Evolutionary conservation across 2,113 vertebrate species (phyloP).

Genomic region (Circaetus cinerascens): DNA sequence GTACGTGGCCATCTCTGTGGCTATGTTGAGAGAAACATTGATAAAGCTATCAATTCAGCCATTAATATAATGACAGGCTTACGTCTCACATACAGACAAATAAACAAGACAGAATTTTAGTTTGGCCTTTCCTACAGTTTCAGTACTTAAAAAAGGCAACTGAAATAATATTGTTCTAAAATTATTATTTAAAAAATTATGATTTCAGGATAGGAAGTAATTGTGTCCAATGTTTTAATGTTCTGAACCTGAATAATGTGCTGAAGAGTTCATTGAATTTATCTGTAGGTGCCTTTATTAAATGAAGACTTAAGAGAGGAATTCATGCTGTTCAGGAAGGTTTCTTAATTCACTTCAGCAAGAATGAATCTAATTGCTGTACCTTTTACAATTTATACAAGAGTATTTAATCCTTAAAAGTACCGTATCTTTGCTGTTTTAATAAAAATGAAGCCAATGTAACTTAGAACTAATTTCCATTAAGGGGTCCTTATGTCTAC

Average conservation of each 20-base stretch:
- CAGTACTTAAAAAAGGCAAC: neutral
- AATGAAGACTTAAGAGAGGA: neutral
- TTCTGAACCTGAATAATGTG: neutral
- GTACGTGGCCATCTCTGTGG: neutral
- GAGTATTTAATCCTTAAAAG: neutral
- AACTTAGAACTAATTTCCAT: neutral
- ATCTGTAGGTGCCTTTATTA: neutral
- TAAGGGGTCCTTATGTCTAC: neutral
- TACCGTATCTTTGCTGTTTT: neutral
- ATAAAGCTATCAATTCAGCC: neutral
- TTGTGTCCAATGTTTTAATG: neutral
- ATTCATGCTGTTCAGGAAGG: neutral
- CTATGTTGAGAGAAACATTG: neutral
- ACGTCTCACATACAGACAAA: neutral
- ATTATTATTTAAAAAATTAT: neutral
- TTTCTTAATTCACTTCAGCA: neutral
- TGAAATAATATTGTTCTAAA: neutral
- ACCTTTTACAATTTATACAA: neutral
- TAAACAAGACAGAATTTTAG: neutral
- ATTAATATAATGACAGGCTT: neutral
- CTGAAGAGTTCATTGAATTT: neutral
- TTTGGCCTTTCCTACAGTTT: neutral
- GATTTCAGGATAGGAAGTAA: neutral
- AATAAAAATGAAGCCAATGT: neutral
- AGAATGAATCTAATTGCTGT: neutral